Evolutionary conservation across 2,888 invertebrate genomes (phyloP), one percentile per base, ranked within the genome.

Genomic region (Latheticus oryzae): DNA sequence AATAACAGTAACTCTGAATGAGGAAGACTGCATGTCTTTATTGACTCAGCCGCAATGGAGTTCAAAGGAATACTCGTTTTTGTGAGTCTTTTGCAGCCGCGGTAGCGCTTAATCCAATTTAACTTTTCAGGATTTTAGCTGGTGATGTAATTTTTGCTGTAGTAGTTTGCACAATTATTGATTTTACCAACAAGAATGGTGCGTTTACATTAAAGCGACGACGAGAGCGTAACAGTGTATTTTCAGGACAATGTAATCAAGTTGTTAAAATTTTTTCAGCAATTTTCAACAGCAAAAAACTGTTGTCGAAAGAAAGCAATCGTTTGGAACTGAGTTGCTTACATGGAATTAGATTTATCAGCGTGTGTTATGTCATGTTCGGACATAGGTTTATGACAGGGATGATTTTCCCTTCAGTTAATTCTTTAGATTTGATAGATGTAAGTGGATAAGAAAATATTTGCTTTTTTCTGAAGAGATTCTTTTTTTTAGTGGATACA

Each of bases 281-380:
- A 19, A 19, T 55, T 48, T 60, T 64, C 5, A 70, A 69, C 60
- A 55, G 61, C 23, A 59, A 55, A 9, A 52, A 55, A 23, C 43
- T 69, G 38, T 61, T 71, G 54, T 60, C 63, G 2, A 58, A 45
- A n/a, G 24, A 43, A 37, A 38, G 40, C 28, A 62, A 50, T 19
- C 37, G 40, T 19, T 45, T 52, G 9, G 63, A 79, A 0, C 58
- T 82, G 17, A 75, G 78, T 33, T 82, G 82, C 62, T 67, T 82
- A 11, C 79, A 81, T 42, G 81, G 81, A 5, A 75, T 82, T 38
- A 71, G 81, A 61, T 74, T 78, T 8, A 69, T 82, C 23, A 79
- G 80, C 28, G 80, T 81, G 76, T 61, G 79, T 58, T 81, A 81
- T 78, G 78, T 82, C 15, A 68, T 81, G 1, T 68, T 77, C 1